A percentile compares a stretch with the other conserved stretches of the same genome.
Evolutionary conservation across 1,140 invertebrate species (phyloP).

Genomic region (Apis florea): DNA sequence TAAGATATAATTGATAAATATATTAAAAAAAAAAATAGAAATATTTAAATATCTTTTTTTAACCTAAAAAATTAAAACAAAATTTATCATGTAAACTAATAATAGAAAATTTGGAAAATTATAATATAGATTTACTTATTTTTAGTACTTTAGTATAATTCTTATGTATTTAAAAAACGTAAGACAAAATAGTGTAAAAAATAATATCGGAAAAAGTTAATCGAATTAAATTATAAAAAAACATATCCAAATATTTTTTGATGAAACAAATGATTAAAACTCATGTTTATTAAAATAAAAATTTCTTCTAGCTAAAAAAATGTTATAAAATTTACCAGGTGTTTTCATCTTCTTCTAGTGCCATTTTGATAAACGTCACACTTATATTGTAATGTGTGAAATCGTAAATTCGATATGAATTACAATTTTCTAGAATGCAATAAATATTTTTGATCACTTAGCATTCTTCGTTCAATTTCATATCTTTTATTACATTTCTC

Average conservation of each 20-base stretch:
- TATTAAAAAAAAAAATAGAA: neutral
- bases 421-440: constrained; percentile 29
- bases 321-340: constrained; percentile 79
- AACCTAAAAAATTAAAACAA: neutral
- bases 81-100: neutral
- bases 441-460: constrained; percentile 14
- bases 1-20: constrained; percentile 10
- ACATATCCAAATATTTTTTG: neutral
- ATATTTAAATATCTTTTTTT: neutral
- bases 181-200: neutral
- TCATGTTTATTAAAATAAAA: neutral
- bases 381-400: constrained; percentile 14
- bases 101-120: neutral
- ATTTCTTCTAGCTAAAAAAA: neutral
- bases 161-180: neutral
- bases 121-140: constrained; percentile 13
- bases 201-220: neutral
- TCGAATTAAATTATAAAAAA: neutral
- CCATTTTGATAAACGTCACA: constrained; percentile 77
- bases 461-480: constrained; percentile 39
- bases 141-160: constrained; percentile 8
- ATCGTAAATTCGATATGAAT: constrained; percentile 23
- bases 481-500: constrained; percentile 25
- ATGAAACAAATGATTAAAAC: neutral
- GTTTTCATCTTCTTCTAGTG: constrained; percentile 82